Evolutionary conservation across 2,113 vertebrate species (phyloP).

Genomic region (Oxygymnocypris stewartii): DNA sequence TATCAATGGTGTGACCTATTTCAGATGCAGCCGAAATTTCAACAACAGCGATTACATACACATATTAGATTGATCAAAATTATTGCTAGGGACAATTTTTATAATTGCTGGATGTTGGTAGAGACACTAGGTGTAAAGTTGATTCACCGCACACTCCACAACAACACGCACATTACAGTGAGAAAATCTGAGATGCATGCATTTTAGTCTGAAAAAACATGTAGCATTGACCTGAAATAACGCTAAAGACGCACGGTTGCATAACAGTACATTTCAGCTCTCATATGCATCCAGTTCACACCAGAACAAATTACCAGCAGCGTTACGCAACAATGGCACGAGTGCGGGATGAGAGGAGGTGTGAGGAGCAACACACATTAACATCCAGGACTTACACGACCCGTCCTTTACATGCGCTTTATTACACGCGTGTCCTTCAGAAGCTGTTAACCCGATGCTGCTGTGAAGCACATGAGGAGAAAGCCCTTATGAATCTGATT

Average conservation of each 20-base stretch:
- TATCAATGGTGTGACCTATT: no score
- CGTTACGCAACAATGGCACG: conserved; percentile 5
- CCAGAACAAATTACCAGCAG: not conserved
- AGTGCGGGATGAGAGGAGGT: conserved; percentile 3
- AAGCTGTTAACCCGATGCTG: conserved; percentile 46
- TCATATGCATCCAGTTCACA: not conserved
- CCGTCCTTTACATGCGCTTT: conserved; percentile 32
- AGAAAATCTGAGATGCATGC: not conserved
- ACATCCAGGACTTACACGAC: conserved; percentile 18
- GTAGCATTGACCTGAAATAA: not conserved
- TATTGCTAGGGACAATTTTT: no score
- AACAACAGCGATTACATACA: no score
- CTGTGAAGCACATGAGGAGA: not conserved
- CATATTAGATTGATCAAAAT: no score
- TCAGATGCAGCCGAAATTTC: no score
- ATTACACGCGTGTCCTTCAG: conserved; percentile 49
- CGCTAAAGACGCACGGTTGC: not conserved
- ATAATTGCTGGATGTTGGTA: no score
- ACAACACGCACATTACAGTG: not conserved
- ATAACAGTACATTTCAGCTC: not conserved
- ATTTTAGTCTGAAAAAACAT: not conserved
- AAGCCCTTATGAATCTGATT: not conserved
- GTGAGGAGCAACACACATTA: conserved; percentile 6
- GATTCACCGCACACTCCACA: not conserved
- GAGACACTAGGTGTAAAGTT: not conserved